phyloP scores from a whole-genome alignment of 2,113 vertebrate species.

The Bubo scandiacus region DNA sequence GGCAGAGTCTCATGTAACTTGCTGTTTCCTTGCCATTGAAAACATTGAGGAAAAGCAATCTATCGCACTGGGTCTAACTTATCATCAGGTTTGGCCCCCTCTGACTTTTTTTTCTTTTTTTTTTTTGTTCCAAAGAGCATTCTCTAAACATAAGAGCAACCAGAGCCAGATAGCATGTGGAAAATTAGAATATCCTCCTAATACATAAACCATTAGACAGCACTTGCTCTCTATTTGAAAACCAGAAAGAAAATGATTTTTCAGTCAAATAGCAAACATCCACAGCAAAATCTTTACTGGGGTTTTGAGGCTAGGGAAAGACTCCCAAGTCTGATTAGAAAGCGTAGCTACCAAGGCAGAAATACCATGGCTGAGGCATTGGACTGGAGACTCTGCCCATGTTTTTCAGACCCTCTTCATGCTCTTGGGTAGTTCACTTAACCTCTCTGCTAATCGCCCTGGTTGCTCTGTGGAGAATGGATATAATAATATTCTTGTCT shows the following conservation, averaged over 20 bases:
- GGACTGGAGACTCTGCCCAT: background rate
- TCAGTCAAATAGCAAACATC: background rate
- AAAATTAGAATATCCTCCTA: constrained; percentile 28
- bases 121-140: background rate
- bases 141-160: background rate
- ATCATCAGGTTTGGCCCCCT: background rate
- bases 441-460: background rate
- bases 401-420: background rate
- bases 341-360: background rate
- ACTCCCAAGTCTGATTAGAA: background rate
- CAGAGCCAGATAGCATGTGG: background rate
- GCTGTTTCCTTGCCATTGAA: background rate
- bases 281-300: background rate
- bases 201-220: constrained; percentile 9
- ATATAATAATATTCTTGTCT: background rate
- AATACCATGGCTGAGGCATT: background rate
- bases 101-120: background rate
- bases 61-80: background rate
- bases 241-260: constrained; percentile 5
- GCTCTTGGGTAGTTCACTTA: background rate
- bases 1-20: background rate
- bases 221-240: constrained; percentile 1
- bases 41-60: background rate
- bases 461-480: background rate
- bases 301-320: background rate